Percentiles rank a stretch among this genome's conserved stretches.
Conservation (phyloP, 2,113 vertebrate genomes). For the Nerophis lumbriciformis region DNA sequence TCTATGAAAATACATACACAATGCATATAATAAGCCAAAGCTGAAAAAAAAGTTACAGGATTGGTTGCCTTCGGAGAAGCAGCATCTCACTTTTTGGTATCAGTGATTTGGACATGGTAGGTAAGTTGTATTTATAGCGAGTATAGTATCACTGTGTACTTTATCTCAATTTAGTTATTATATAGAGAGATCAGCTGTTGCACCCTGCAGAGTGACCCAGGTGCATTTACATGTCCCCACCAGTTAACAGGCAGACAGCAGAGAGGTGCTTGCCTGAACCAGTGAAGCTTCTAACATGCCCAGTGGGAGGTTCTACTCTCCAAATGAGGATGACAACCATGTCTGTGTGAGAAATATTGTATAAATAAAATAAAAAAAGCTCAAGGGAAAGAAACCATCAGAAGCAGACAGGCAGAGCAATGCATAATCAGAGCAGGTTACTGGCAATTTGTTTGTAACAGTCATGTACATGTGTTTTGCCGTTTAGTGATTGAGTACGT, state of each 20-base stretch:
- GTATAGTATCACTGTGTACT: no score
- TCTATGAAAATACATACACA: no score
- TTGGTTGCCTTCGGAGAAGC: no score
- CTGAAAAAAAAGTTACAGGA: no score
- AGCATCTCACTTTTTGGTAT: no score
- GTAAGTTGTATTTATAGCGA: no score
- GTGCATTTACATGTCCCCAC: conserved; percentile 44
- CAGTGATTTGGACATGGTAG: no score
- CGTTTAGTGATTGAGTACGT: background rate
- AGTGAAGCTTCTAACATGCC: conserved; percentile 48
- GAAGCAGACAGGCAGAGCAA: conserved; percentile 34
- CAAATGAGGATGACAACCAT: conserved; percentile 45
- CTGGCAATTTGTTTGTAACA: conserved; percentile 43
- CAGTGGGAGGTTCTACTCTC: conserved; percentile 39
- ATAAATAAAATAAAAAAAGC: conserved; percentile 8
- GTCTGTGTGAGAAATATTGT: conserved; percentile 23
- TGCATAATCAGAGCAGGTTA: conserved; percentile 49
- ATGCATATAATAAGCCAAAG: no score
- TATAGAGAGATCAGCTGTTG: conserved; percentile 39
- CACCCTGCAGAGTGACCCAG: conserved; percentile 47
- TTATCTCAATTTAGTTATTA: conserved; percentile 2
- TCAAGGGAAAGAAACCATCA: conserved; percentile 28
- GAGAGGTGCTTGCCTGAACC: conserved; percentile 46
- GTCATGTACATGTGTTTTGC: conserved; percentile 21
- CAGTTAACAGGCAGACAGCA: conserved; percentile 42